These are phyloP conservation scores for Limnephilus lunatus DNA, from an alignment of 2,888 invertebrate species.

Conservation along the genomic window DNA sequence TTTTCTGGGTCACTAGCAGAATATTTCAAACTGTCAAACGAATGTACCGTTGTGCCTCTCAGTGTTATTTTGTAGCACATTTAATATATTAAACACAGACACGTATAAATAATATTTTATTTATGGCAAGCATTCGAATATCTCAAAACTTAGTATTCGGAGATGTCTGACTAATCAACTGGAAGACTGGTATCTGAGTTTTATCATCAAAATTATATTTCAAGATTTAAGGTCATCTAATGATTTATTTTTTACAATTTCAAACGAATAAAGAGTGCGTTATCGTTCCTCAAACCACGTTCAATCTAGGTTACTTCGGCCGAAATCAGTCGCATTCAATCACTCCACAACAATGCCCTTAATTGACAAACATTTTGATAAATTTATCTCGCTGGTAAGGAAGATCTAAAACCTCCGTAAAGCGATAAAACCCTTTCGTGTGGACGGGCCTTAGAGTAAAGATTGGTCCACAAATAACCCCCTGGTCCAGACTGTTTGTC, in stretches of 20 bases:
- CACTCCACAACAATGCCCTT: neutral
- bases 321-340: neutral
- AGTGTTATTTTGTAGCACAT: too few relatives aligned
- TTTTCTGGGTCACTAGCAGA: too few relatives aligned
- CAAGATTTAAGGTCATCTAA: neutral
- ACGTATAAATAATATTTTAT: too few relatives aligned
- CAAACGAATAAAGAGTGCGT: neutral
- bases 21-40: too few relatives aligned
- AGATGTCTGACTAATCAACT: too few relatives aligned
- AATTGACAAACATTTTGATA: neutral
- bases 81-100: too few relatives aligned
- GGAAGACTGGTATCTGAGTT: too few relatives aligned
- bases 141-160: too few relatives aligned
- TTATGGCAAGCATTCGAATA: too few relatives aligned
- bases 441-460: neutral
- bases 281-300: neutral
- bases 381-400: neutral
- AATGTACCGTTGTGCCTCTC: too few relatives aligned
- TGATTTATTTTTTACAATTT: neutral
- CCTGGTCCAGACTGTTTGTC: constrained; percentile 32
- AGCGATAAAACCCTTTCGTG: neutral
- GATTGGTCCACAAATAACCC: constrained; percentile 35
- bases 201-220: neutral
- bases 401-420: neutral
- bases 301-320: neutral